These are phyloP conservation scores for Drosophila setosimentum DNA, from an alignment of 2,888 invertebrate genomes.

Conservation along the genomic window DNA sequence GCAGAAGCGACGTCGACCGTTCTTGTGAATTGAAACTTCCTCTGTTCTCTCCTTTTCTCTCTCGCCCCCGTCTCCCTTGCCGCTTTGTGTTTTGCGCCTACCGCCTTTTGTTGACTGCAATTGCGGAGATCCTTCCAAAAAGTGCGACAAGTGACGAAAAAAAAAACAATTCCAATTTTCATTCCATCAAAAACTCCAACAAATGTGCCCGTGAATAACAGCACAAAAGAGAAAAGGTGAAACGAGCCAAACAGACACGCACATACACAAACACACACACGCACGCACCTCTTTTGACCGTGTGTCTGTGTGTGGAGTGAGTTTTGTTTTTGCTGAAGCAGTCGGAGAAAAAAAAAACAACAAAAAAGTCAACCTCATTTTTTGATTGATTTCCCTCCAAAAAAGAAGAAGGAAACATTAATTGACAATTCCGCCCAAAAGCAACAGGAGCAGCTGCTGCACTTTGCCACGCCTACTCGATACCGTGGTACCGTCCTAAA, in stretches of 20 bases:
- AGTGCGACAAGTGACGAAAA: constrained; percentile 44
- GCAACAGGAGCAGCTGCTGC: constrained; percentile 64
- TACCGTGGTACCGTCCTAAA: constrained; percentile 64
- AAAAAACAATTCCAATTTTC: constrained; percentile 48
- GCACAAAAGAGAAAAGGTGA: constrained; percentile 78
- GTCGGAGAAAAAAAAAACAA: constrained; percentile 41
- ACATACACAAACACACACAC: constrained; percentile 33
- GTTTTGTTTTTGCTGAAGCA: constrained; percentile 48
- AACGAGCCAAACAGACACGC: constrained; percentile 58
- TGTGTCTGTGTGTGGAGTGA: constrained; percentile 51
- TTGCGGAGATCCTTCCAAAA: constrained; percentile 32
- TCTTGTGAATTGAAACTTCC: constrained; percentile 77
- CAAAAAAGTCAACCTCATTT: constrained; percentile 36
- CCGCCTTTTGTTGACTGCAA: constrained; percentile 25
- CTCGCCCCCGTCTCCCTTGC: constrained; percentile 1
- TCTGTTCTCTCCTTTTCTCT: constrained; percentile 43
- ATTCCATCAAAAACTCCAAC: constrained; percentile 52
- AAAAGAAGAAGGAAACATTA: constrained; percentile 47
- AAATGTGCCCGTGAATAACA: constrained; percentile 59
- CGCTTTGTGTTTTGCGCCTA: constrained; percentile 23
- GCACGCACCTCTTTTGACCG: constrained; percentile 36
- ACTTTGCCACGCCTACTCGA: constrained; percentile 65
- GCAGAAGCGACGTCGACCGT: constrained; percentile 60
- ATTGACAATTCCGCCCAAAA: constrained; percentile 81
- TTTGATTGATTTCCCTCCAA: constrained; percentile 82